phyloP scores from a whole-genome alignment of 1,140 invertebrate species.

The Neodiprion lecontei region DNA sequence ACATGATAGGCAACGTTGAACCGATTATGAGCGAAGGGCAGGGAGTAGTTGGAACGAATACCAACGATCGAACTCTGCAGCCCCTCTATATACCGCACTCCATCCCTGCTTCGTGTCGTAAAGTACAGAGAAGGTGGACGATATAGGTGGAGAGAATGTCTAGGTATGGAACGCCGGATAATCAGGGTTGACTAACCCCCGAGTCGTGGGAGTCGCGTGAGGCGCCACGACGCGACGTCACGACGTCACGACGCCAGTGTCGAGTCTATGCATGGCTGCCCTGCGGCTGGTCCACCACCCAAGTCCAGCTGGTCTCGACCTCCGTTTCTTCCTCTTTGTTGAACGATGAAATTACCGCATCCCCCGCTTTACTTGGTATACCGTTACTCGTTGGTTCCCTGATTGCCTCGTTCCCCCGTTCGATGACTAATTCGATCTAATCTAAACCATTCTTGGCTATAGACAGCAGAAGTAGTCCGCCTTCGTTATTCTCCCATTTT shows the following conservation, averaged over 20 bases:
- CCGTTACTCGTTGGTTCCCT: not conserved
- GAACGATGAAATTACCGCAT: not conserved
- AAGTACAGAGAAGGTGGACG: too few relatives aligned
- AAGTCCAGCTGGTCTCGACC: not conserved
- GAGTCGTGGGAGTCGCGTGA: not conserved
- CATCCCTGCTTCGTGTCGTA: too few relatives aligned
- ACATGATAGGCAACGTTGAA: too few relatives aligned
- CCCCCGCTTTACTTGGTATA: not conserved
- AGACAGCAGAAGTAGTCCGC: conserved; percentile 37
- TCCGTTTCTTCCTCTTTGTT: not conserved
- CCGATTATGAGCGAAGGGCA: too few relatives aligned
- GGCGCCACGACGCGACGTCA: not conserved
- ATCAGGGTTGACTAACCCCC: not conserved
- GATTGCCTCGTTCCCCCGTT: not conserved
- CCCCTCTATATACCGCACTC: too few relatives aligned
- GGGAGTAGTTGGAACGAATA: too few relatives aligned
- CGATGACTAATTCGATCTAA: not conserved
- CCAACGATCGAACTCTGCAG: too few relatives aligned
- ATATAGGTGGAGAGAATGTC: too few relatives aligned
- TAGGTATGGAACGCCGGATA: not conserved
- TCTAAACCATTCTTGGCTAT: not conserved
- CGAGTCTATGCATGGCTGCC: not conserved
- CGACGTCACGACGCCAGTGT: not conserved
- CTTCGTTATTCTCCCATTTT: conserved; percentile 52
- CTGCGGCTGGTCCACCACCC: too few relatives aligned